Base-by-base conservation (phyloP, 2,113 vertebrate species). In the Alligator sinensis region DNA sequence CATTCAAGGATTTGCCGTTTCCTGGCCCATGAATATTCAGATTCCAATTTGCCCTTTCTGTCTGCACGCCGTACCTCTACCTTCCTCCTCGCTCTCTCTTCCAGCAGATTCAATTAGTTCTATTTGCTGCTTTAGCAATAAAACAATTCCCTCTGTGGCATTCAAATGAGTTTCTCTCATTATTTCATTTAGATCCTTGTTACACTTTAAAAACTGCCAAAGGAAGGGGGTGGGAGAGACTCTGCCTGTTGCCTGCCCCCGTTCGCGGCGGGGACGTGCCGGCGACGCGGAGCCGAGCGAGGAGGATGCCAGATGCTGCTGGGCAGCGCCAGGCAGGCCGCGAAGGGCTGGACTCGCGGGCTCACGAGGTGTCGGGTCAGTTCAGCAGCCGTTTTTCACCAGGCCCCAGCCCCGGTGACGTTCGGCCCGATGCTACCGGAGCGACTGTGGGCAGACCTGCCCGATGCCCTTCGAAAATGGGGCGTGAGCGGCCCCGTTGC, bases 101-200 rank as follows among this genome's bases (percentile, higher is more conserved):
- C 80, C 87, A 93, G 88, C 4, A 9, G 95, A 97, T 98, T 98
- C 97, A 98, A 97, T 98, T 98, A 98, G 97, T 97, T 97, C 97
- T 97, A 95, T 98, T 97, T 96, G 97, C 97, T 97, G 97, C 96
- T 96, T 97, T 97, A 96, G 98, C 97, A 97, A 97, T 98, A 98
- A 98, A 97, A 95, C 97, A 91, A 95, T 96, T 97, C 95, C 96
- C 96, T 97, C 92, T 75, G 64, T 89, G 96, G 97, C 96, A 97
- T 98, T 96, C 92, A 97, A 98, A 98, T 97, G 95, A 98, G 95
- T 94, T 91, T 95, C 96, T 96, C 96, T 97, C 96, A 79, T 98
- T 97, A 97, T 98, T 98, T 98, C 97, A 95, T 97, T 98, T 97
- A 97, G 90, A 85, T 95, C 34, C 91, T 92, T 75, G 94, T 95